A percentile compares a stretch with the other conserved stretches of the same genome.
Conservation (phyloP, 1,140 invertebrate species). For the Nebria ingens region DNA sequence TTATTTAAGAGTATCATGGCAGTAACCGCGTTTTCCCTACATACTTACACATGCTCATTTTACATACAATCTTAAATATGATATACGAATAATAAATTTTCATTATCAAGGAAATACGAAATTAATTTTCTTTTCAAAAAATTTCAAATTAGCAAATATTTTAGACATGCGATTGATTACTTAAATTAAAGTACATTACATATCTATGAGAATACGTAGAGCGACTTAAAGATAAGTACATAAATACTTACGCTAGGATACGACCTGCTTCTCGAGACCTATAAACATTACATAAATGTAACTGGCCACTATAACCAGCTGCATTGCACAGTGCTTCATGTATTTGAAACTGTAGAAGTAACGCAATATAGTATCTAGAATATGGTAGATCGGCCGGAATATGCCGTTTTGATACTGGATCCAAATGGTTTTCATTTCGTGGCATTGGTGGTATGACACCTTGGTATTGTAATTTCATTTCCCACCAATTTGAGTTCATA, state of each 20-base stretch:
- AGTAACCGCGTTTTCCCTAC: too few species aligned
- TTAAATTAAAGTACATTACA: too few species aligned
- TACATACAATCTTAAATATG: too few species aligned
- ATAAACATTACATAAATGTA: slow-evolving; percentile 76
- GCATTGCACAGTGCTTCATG: slow-evolving; percentile 67
- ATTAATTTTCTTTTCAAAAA: too few species aligned
- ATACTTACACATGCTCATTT: too few species aligned
- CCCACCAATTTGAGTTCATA: slow-evolving; percentile 76
- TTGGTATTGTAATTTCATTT: slow-evolving; percentile 57
- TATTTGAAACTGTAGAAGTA: slow-evolving; percentile 80
- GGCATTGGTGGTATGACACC: slow-evolving; percentile 59
- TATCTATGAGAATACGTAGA: too few species aligned
- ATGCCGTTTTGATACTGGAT: slow-evolving; percentile 71
- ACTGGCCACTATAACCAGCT: slow-evolving; percentile 57
- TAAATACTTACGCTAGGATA: slow-evolving; percentile 46
- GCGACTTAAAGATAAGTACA: too few species aligned
- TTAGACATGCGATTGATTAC: too few species aligned
- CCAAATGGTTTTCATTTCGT: slow-evolving; percentile 64
- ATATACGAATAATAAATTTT: too few species aligned
- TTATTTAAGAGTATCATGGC: too few species aligned
- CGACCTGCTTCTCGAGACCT: slow-evolving; percentile 61
- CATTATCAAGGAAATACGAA: too few species aligned
- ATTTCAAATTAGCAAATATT: too few species aligned
- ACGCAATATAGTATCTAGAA: slow-evolving; percentile 73
- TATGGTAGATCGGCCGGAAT: slow-evolving; percentile 66